Evolutionary conservation across 1,140 invertebrate species (phyloP).

Genomic region (Hyles euphorbiae): DNA sequence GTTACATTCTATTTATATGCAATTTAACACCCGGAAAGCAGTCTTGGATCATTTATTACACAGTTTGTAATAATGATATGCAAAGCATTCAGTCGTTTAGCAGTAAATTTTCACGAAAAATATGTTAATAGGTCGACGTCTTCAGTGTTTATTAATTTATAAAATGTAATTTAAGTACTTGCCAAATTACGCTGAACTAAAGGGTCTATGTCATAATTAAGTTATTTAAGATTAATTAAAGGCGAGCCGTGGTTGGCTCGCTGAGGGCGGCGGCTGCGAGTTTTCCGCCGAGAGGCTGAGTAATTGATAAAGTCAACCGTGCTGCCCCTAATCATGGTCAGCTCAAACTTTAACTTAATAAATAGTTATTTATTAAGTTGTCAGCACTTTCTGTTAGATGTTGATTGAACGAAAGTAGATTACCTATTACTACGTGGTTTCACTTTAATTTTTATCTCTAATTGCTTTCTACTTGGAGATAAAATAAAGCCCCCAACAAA

Average conservation of each 20-base stretch:
- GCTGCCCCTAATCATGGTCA: slow-evolving; percentile 39
- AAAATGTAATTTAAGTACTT: slow-evolving; percentile 10
- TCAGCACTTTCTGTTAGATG: slow-evolving; percentile 6
- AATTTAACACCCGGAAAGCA: too few species aligned
- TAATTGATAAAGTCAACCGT: slow-evolving; percentile 55
- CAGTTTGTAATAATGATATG: too few species aligned
- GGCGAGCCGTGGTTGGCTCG: slow-evolving; percentile 23
- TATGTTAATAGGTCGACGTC: too few species aligned
- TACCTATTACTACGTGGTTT: too few species aligned
- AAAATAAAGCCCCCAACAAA: too few species aligned
- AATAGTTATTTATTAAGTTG: slow-evolving; percentile 38
- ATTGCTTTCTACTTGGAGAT: too few species aligned
- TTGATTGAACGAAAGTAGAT: slow-evolving; percentile 2
- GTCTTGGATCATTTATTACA: too few species aligned
- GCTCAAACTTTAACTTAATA: slow-evolving; percentile 34
- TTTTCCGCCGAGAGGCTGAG: slow-evolving; percentile 34
- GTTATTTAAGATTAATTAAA: slow-evolving; percentile 58
- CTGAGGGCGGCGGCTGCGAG: slow-evolving; percentile 7
- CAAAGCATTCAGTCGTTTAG: too few species aligned
- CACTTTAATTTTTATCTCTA: too few species aligned
- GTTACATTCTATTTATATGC: too few species aligned
- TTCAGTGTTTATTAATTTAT: background rate
- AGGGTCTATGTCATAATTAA: slow-evolving; percentile 43
- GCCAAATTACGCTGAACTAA: slow-evolving; percentile 16
- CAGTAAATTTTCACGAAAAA: too few species aligned